Base-by-base conservation (phyloP, 2,888 invertebrate genomes). In the Diogma glabrata region DNA sequence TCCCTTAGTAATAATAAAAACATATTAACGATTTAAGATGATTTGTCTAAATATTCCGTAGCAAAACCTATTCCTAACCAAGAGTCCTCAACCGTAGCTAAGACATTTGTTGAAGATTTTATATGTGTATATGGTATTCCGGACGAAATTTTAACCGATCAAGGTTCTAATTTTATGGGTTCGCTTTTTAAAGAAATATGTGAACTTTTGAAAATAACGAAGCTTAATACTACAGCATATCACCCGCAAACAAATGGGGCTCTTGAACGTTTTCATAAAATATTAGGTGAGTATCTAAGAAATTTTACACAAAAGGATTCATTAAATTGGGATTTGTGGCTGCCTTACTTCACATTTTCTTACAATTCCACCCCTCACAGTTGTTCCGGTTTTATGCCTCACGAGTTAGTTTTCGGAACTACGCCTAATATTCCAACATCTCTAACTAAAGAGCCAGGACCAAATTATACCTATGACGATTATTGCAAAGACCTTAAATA, bases 21-120 rank as follows among this genome's bases (percentile, higher is more conserved):
- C 50, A 56, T 62, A 28, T 28, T 61, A 26, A 61, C 59, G 4
- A 48, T 57, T 14, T 59, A 61, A 52, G 58, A 61, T 49, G 57
- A 58, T 46, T 40, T 60, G 12, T 59, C 61, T 1, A 61, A 61
- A 55, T 63, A 53, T 52, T 58, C 57, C 14, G 54, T 57, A 36
- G 61, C 61, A 36, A 57, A 57, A 40, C 51, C 61, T 12, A 51
- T 63, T 10, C 53, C 52, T 5, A 59, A 61, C 51, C 61, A 64
- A 52, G 43, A 50, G 20, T 40, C 50, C 4, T 3, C 10, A 5
- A 50, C 43, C 1, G 14, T 49, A 43, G 40, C 50, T 1, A 22
- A 24, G 24, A 17, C 20, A 17, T 26, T 43, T 3, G 17, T 50
- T 12, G 9, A 38, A 3, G 8, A 49, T 3, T 9, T 2, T n/a